phyloP scores from a whole-genome alignment of 2,888 invertebrate species.

The Tenthredo livida region DNA sequence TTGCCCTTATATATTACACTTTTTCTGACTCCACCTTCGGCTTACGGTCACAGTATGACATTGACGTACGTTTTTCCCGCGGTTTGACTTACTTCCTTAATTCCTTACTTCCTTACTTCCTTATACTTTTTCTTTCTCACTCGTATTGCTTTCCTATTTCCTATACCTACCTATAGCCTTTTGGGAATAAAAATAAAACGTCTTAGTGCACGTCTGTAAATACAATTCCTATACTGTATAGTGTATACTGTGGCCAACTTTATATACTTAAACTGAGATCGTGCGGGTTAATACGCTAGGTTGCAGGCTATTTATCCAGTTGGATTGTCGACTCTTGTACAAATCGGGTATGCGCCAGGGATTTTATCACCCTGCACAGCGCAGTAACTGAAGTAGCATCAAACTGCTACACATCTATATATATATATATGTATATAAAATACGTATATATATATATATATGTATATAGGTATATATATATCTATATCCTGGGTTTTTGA shows the following conservation, averaged over 20 bases:
- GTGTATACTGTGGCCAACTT: not conserved
- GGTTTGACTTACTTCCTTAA: not conserved
- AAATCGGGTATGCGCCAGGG: conserved; percentile 9
- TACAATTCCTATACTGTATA: not conserved
- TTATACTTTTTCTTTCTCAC: not conserved
- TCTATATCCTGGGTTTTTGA: conserved; percentile 17
- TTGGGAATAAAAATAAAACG: conserved; percentile 45
- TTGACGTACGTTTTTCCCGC: not conserved
- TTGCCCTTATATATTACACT: not conserved
- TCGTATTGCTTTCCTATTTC: not conserved
- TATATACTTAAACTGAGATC: not conserved
- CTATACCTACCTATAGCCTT: conserved; percentile 55
- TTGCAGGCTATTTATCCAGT: conserved; percentile 7
- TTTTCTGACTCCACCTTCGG: not conserved
- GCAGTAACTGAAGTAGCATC: not conserved
- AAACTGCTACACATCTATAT: not conserved
- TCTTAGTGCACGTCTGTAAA: conserved; percentile 8
- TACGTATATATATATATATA: not conserved
- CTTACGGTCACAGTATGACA: not conserved
- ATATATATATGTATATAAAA: not conserved
- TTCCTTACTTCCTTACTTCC: not conserved
- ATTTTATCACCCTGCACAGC: not conserved
- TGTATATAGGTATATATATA: too few species aligned
- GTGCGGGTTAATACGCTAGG: not conserved
- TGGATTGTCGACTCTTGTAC: conserved; percentile 13